Evolutionary conservation across 2,797 vertebrate species (phyloP), one percentile per base, ranked within the genome.

Genomic region (Phoxinus dragarum): DNA sequence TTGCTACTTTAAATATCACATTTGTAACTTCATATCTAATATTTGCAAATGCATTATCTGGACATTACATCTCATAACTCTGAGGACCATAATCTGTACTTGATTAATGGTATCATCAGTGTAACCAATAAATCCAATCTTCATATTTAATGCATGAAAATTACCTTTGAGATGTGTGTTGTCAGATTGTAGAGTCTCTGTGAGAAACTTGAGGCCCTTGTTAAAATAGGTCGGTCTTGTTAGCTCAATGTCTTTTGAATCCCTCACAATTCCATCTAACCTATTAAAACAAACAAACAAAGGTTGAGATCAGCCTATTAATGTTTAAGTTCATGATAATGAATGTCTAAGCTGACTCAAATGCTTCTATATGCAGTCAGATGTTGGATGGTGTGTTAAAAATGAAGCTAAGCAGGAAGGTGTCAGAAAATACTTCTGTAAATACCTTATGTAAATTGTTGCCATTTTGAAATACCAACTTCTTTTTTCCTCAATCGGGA

Each of bases 391-490:
- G 12, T 47, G 52, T 78, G 19, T 61, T 42, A 61, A 61, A 59
- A 61, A 40, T 16, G 1, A 38, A 61, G 36, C 3, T 42, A 17
- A 27, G 38, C 34, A 40, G 12, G 56, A 17, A 31, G 1, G 16
- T 56, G 73, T 52, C 5, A 12, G 36, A 84, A 61, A 76, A 52
- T 74, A 52, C n/a, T 52, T 59, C 2, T 80, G 27, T 27, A 79
- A 67, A 73, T 49, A 98, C 97, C 96, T 96, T 90, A 97, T 94
- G 87, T 96, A 96, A 91, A 97, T 94, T 5, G 94, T 95, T 78
- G 97, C 96, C 97, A 98, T 98, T 90, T 96, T 97, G 86, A 97
- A 97, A 92, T 95, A 97, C 97, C 97, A 98, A 91, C 94, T 95
- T 91, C 92, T 92, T 86, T 96, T 98, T 92, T 98, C 97, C 87